A percentile compares a stretch with the other conserved stretches of the same genome.
Conservation (phyloP, 1,140 invertebrate genomes). For the Forficula auricularia region DNA sequence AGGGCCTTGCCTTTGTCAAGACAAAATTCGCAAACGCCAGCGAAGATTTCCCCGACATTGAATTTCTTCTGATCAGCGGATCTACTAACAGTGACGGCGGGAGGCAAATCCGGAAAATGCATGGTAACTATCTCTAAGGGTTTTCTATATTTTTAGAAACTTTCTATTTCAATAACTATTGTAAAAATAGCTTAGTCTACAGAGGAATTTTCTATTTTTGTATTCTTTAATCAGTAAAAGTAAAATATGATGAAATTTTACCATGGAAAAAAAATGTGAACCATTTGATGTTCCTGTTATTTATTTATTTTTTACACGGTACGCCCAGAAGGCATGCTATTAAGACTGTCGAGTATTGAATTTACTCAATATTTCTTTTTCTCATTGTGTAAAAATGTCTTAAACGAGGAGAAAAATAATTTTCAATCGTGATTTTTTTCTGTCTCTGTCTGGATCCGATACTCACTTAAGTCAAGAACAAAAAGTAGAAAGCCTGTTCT, state of each 20-base stretch:
- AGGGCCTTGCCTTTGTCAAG: conserved; percentile 76
- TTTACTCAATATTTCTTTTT: no score
- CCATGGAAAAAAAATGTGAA: no score
- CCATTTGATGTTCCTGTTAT: no score
- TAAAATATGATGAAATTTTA: no score
- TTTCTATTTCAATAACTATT: neutral
- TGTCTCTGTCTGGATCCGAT: no score
- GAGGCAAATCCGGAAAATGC: conserved; percentile 59
- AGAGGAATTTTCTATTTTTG: neutral
- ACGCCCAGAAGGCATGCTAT: no score
- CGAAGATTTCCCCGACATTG: conserved; percentile 77
- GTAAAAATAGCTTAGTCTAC: neutral
- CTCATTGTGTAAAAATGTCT: no score
- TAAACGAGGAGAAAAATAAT: no score
- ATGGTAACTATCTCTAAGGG: conserved; percentile 33
- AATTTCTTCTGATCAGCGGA: conserved; percentile 82
- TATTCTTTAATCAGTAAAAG: neutral
- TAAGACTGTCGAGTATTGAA: no score
- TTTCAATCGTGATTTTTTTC: neutral
- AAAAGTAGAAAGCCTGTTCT: no score
- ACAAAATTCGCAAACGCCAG: conserved; percentile 71
- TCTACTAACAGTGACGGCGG: conserved; percentile 77
- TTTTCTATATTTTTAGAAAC: conserved; percentile 17
- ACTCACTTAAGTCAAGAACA: no score
- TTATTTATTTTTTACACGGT: no score